Evolutionary conservation across 2,888 invertebrate species (phyloP).

Genomic region (Theodoxus fluviatilis): DNA sequence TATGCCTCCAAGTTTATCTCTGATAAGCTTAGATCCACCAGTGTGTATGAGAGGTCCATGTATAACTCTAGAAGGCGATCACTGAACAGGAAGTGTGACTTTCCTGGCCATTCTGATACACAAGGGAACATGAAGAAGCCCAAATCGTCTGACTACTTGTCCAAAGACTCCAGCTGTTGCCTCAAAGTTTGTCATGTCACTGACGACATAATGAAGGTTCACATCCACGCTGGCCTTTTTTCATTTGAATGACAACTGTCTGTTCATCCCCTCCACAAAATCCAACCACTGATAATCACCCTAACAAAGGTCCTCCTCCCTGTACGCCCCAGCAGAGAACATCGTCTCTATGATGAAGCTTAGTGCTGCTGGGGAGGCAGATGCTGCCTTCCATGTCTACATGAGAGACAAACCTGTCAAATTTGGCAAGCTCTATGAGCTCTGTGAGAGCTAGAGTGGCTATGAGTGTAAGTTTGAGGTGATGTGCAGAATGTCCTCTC

Average conservation of each 20-base stretch:
- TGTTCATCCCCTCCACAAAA: conserved; percentile 4
- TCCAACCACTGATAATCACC: neutral
- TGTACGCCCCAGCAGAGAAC: conserved; percentile 9
- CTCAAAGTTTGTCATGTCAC: neutral
- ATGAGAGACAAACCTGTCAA: conserved; percentile 23
- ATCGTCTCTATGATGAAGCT: conserved; percentile 17
- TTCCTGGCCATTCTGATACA: conserved; percentile 8
- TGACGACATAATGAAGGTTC: neutral
- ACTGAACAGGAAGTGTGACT: neutral
- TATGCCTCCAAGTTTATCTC: neutral
- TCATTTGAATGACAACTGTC: too few relatives aligned
- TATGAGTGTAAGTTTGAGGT: conserved; percentile 17
- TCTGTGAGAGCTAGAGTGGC: conserved; percentile 14
- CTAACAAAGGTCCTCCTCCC: neutral
- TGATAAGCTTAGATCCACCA: neutral
- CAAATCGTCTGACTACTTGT: neutral
- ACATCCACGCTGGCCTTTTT: too few relatives aligned
- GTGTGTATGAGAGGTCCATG: neutral
- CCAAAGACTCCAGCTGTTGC: neutral
- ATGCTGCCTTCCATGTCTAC: neutral
- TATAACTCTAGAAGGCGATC: neutral
- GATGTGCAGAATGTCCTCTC: neutral
- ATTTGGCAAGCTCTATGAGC: conserved; percentile 13
- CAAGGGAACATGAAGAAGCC: conserved; percentile 11
- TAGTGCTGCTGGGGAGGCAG: conserved; percentile 17